Conservation (phyloP, 2,888 invertebrate species). For the Acanthosepion pharaonis region DNA sequence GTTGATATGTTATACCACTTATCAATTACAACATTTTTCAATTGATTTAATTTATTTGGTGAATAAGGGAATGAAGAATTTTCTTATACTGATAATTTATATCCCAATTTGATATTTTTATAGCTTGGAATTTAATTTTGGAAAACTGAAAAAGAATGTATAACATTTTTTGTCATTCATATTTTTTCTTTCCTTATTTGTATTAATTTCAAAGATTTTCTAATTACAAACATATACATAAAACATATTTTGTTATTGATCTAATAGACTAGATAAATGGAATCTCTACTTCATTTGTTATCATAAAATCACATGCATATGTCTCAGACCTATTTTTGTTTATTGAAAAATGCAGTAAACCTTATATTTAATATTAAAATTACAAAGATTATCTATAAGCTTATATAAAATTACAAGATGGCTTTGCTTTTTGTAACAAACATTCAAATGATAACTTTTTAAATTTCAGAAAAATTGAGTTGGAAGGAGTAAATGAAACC, state of each 20-base stretch:
- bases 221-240: not conserved
- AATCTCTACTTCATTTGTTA: not conserved
- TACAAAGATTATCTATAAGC: no score
- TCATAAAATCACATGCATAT: not conserved
- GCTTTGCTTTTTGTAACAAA: no score
- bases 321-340: not conserved
- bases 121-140: not conserved
- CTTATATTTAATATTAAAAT: no score
- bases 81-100: not conserved
- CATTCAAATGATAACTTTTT: not conserved
- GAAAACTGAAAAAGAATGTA: not conserved
- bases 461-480: conserved; percentile 34
- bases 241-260: not conserved
- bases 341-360: no score
- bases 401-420: no score
- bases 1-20: not conserved
- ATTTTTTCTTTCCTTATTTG: not conserved
- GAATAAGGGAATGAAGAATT: not conserved
- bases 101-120: no score
- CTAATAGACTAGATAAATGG: not conserved
- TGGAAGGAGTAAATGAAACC: not conserved
- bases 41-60: not conserved
- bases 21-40: not conserved
- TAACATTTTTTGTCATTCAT: not conserved
- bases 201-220: not conserved